Base-by-base conservation (phyloP, 2,797 vertebrate genomes). In the Myoxocephalus aenaeus region DNA sequence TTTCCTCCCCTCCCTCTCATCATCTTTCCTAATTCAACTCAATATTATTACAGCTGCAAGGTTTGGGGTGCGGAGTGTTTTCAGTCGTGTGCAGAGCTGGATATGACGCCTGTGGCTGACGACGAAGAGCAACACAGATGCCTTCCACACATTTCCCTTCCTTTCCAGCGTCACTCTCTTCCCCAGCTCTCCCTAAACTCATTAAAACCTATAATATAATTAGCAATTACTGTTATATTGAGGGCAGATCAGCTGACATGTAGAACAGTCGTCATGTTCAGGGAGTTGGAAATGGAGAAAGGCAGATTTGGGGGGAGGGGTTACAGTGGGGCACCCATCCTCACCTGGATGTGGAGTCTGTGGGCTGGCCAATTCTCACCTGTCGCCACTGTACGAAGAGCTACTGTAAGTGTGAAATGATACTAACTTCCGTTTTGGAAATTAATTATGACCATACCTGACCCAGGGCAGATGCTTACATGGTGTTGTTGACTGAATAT, bases 131-230 rank as follows among this genome's bases (percentile, higher is more conserved):
- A 83, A 73, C 75, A 73, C 65, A 70, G 68, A 84, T 10, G 59
- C 44, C 59, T 78, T 80, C 68, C 46, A 75, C 46, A 75, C 77
- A 71, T 79, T 83, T 79, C 75, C 32, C 51, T 65, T 65, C 38
- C 69, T 75, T 80, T 82, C 53, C 65, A 53, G 73, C 58, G 58
- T 84, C 73, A 65, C 82, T 75, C 71, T 22, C 72, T 76, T 81
- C 76, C 73, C 65, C 73, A 79, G 85, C 85, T 83, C 91, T 92
- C 92, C 92, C 90, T 78, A 83, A 94, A 94, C 93, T 95, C 94
- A 95, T 95, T 94, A 95, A 94, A 92, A 81, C 87, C 88, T 90
- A 94, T 94, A 91, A 94, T 93, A 93, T 93, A 92, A 93, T 93
- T 91, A 93, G 92, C 92, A 92, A 93, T 94, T 94, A 93, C 89